Evolutionary conservation across 2,113 vertebrate species (phyloP).

Genomic region (Danio rerio): DNA sequence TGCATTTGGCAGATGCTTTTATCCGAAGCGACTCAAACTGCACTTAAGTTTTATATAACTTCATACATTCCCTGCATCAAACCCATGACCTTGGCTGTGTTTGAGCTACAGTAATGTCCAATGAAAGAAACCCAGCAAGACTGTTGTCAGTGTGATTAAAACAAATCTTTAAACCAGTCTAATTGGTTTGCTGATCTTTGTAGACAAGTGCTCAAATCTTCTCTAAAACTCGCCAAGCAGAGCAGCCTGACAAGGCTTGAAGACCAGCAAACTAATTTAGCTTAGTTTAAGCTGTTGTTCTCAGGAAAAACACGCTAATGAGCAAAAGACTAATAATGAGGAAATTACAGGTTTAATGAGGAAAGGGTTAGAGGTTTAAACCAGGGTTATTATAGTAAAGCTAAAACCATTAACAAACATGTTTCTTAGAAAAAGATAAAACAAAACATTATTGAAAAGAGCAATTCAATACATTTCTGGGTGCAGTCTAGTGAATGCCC

Average conservation of each 20-base stretch:
- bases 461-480: no score
- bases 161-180: background rate
- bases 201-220: no score
- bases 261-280: background rate
- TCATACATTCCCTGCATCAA: background rate
- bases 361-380: no score
- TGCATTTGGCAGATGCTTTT: background rate
- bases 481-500: no score
- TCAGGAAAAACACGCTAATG: background rate
- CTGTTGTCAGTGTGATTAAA: no score
- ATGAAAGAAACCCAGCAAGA: background rate
- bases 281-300: background rate
- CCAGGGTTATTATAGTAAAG: no score
- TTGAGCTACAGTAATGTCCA: background rate
- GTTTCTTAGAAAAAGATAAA: no score
- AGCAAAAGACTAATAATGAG: no score
- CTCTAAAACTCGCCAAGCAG: background rate
- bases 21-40: background rate
- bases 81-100: background rate
- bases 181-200: no score
- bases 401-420: no score
- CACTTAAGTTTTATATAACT: background rate
- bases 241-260: background rate
- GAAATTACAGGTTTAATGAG: background rate
- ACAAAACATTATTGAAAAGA: no score